Base-by-base conservation (phyloP, 2,888 invertebrate species). In the Chrysolina oricalcia region DNA sequence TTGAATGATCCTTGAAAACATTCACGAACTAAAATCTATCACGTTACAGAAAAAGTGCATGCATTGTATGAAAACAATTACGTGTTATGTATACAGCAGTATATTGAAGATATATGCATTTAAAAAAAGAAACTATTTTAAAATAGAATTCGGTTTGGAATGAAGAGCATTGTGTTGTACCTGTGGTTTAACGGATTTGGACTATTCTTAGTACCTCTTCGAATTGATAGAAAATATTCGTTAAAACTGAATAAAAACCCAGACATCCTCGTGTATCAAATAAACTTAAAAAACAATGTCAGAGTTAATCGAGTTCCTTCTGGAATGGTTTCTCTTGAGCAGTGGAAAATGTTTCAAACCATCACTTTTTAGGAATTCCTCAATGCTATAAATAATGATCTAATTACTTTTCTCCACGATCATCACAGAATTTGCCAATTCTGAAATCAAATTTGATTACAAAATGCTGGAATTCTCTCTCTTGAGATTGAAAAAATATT, bases 261-360 rank as follows among this genome's bases (percentile, higher is more conserved):
- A 50, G 65, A 66, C 67, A 70, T 72, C 72, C 75, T 75, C 72
- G 75, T 75, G 70, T 72, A 70, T 59, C 53, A 70, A 72, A 74
- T 74, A 40, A 74, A 70, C 75, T 62, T 75, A 43, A 75, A 75
- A 75, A 70, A 46, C n/a, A n/a, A n/a, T 68, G 72, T 67, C 35
- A 64, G 48, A 64, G 62, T 53, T 63, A 67, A 70, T 62, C 67
- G 68, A 63, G 63, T 59, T 66, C 27, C 46, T 59, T 41, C 71
- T 35, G n/a, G 43, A 64, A 69, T 73, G 64, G 69, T 70, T 43
- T 62, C 48, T 27, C 17, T 50, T 13, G 13, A 4, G 35, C 35
- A 35, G 0, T 13, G 19, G 21, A 23, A 19, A 48, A 8, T 17
- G 10, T 27, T n/a, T 50, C 50, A 69, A 46, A 23, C 15, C 68